Evolutionary conservation across 2,113 vertebrate genomes (phyloP).

Genomic region (Natator depressus): DNA sequence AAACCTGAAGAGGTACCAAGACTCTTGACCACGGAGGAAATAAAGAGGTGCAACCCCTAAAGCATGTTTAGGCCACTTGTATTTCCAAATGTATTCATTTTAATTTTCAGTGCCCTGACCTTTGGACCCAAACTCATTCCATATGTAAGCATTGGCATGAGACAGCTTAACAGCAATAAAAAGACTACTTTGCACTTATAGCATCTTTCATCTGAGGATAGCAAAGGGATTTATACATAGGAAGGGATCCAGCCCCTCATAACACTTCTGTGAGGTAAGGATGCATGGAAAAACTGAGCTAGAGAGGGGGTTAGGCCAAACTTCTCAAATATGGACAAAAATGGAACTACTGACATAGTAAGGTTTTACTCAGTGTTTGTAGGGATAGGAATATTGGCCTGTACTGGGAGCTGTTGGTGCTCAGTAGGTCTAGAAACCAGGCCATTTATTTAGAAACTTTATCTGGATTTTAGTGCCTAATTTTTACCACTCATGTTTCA

Average conservation of each 20-base stretch:
- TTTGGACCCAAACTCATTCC: neutral
- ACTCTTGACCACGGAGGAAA: neutral
- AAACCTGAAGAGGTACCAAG: neutral
- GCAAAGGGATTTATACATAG: neutral
- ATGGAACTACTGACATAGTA: neutral
- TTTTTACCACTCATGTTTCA: neutral
- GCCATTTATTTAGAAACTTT: neutral
- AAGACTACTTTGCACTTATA: neutral
- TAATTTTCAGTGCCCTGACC: neutral
- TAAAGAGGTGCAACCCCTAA: neutral
- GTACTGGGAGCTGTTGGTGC: neutral
- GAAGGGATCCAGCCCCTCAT: neutral
- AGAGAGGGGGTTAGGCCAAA: neutral
- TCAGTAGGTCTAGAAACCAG: rapidly evolving
- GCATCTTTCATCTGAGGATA: neutral
- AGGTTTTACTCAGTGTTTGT: neutral
- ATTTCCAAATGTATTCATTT: neutral
- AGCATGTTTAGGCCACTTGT: neutral
- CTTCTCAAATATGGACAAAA: neutral
- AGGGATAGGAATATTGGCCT: neutral
- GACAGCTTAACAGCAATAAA: neutral
- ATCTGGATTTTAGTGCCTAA: neutral
- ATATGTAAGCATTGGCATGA: neutral
- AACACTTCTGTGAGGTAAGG: neutral
- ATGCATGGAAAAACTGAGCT: neutral